Evolutionary conservation across 2,797 vertebrate species (phyloP), one percentile per base, ranked within the genome.

Genomic region (Poeciliopsis presidionis): DNA sequence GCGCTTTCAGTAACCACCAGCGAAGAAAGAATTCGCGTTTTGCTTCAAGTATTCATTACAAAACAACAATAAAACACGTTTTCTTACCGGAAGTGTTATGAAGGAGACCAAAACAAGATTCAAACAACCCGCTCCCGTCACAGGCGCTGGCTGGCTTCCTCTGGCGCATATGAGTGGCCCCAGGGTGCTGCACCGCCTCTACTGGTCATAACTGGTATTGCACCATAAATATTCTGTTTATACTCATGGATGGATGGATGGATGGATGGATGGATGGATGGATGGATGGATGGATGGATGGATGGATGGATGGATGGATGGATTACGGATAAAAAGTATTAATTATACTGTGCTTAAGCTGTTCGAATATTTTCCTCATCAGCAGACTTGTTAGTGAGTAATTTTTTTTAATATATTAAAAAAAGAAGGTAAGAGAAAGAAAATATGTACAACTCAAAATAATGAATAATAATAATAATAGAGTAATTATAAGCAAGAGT

Each of bases 21-120:
- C 1, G 61, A 36, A 14, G 36, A 70, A 2, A 41, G 11, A 2
- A 18, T 14, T 12, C 4, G 2, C 0, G 4, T 6, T 20, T 16
- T 8, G 41, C 9, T 36, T 12, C 39, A 20, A 41, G 1, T 55
- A 16, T n/a, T 14, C 1, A 1, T 25, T 12, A 6, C 8, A 16
- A 4, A 43, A 2, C 6, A 1, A 5, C 5, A 33, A 5, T 4
- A 47, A 46, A 0, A 0, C 0, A 5, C 3, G 1, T 61, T 74
- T 51, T 71, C 72, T 47, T 46, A 76, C 81, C 55, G 47, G 39
- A 25, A 61, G 43, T 3, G 28, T 43, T 1, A 14, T 25, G 2
- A 36, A 28, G 36, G 28, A 11, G 20, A 14, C 5, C 51, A 45
- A 46, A 53, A 59, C 43, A 61, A 53, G 11, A 41, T 73, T 49